These are phyloP conservation scores for Amphiprion ocellaris DNA, from an alignment of 2,113 vertebrate genomes.

Conservation along the genomic window DNA sequence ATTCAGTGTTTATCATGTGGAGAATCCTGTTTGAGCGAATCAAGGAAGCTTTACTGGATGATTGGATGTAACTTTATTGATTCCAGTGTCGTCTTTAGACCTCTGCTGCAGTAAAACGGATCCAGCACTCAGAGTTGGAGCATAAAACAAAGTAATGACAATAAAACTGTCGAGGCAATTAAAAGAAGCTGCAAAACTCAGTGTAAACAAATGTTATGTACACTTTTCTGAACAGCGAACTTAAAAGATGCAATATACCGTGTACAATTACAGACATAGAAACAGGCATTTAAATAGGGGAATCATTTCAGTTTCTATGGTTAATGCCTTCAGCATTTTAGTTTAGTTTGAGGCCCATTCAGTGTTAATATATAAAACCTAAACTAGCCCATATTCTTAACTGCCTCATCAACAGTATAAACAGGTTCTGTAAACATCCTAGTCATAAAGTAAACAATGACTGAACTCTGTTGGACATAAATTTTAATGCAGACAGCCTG, in stretches of 20 bases:
- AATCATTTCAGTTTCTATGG: too few relatives aligned
- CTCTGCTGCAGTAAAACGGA: neutral
- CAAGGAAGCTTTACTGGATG: conserved; percentile 17
- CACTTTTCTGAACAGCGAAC: too few relatives aligned
- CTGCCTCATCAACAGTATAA: conserved; percentile 17
- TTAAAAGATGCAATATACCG: too few relatives aligned
- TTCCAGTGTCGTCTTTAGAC: conserved; percentile 10
- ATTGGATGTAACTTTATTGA: conserved; percentile 41
- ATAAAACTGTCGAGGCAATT: neutral
- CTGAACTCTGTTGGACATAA: conserved; percentile 18
- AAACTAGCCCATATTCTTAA: neutral
- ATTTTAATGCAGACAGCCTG: conserved; percentile 35
- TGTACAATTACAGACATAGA: too few relatives aligned
- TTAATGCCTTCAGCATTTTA: too few relatives aligned
- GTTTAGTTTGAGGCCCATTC: neutral
- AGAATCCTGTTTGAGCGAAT: neutral
- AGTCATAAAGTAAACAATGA: conserved; percentile 23
- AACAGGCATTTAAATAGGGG: too few relatives aligned
- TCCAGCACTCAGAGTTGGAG: neutral
- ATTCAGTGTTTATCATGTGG: neutral
- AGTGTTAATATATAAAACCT: neutral
- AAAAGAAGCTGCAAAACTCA: neutral
- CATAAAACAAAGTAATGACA: neutral
- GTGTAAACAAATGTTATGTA: conserved; percentile 9
- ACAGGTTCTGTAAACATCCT: conserved; percentile 42